A percentile compares a stretch with the other conserved stretches of the same genome.
Evolutionary conservation across 2,888 invertebrate genomes (phyloP).

Genomic region (Ceraclea dissimilis): DNA sequence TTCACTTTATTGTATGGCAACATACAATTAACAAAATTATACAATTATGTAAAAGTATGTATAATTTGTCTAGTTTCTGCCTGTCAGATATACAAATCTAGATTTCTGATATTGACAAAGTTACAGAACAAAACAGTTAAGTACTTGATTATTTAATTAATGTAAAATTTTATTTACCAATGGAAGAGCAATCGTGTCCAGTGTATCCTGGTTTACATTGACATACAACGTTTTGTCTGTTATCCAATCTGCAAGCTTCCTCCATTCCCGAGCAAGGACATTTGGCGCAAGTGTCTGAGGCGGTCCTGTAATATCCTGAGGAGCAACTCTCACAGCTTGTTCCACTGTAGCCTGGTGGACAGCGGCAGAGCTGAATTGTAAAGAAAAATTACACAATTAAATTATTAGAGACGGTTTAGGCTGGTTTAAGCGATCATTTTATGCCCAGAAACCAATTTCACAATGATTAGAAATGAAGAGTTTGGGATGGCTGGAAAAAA

Average conservation of each 20-base stretch:
- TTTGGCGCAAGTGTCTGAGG: conserved; percentile 51
- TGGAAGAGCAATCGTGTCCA: conserved; percentile 57
- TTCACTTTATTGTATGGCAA: too few relatives aligned
- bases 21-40: too few relatives aligned
- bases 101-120: too few relatives aligned
- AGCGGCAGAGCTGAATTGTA: conserved; percentile 56
- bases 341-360: conserved; percentile 74
- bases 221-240: conserved; percentile 56
- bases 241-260: conserved; percentile 53
- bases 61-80: too few relatives aligned
- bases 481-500: too few relatives aligned
- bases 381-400: not conserved
- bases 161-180: too few relatives aligned
- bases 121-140: too few relatives aligned
- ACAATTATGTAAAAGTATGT: too few relatives aligned
- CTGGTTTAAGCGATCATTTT: too few relatives aligned
- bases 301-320: conserved; percentile 64
- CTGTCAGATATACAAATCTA: too few relatives aligned
- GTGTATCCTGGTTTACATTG: conserved; percentile 61
- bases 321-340: conserved; percentile 76
- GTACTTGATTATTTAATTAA: too few relatives aligned
- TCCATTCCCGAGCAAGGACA: conserved; percentile 77
- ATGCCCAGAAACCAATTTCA: not conserved
- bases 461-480: too few relatives aligned
- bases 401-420: not conserved